A percentile compares a stretch with the other conserved stretches of the same genome.
Evolutionary conservation across 2,797 vertebrate species (phyloP).

Genomic region (Leucoraja ocellata): DNA sequence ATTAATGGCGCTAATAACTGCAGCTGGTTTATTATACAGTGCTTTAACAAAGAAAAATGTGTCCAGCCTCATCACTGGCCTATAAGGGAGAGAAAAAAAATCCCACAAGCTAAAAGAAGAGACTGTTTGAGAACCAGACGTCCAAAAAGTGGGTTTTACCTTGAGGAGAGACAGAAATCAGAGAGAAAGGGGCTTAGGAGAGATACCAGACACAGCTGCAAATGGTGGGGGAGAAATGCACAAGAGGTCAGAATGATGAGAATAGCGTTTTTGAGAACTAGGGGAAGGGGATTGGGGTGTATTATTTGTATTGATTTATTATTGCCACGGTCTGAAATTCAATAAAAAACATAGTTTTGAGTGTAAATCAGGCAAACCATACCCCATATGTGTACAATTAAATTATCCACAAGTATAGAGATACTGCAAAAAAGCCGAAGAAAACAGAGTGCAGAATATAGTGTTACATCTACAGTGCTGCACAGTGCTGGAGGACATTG

Average conservation of each 20-base stretch:
- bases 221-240: background rate
- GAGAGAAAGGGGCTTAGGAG: background rate
- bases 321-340: too few species aligned
- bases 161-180: background rate
- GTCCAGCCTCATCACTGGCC: background rate
- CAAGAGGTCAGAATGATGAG: background rate
- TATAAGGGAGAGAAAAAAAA: background rate
- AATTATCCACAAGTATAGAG: too few species aligned
- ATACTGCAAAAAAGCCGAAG: too few species aligned
- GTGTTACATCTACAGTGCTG: background rate
- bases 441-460: too few species aligned
- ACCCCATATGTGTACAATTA: too few species aligned
- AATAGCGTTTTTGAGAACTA: background rate
- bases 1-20: background rate
- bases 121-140: background rate
- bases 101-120: background rate
- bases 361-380: too few species aligned
- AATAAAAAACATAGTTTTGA: too few species aligned
- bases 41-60: slow-evolving; percentile 1
- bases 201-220: background rate
- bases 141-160: background rate
- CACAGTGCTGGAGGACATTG: background rate
- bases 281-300: background rate
- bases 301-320: too few species aligned
- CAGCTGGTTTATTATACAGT: background rate